Conservation (phyloP, 2,113 vertebrate genomes). For the Micronycteris hirsuta region DNA sequence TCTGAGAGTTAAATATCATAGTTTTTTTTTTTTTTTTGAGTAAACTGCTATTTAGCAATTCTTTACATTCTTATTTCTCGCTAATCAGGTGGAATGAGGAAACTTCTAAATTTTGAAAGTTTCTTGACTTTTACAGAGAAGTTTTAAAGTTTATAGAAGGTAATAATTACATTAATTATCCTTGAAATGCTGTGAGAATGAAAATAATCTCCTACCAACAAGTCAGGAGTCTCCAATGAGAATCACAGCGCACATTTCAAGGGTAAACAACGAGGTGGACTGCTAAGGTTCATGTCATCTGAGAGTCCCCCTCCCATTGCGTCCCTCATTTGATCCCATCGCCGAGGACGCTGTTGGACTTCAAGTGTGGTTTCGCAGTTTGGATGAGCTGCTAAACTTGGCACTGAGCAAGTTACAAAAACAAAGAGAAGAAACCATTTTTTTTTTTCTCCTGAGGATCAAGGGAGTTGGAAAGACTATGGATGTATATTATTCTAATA, state of each 20-base stretch:
- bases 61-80: not conserved
- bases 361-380: slow-evolving; percentile 11
- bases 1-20: not conserved
- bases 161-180: slow-evolving; percentile 39
- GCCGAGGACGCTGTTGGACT: not conserved
- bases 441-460: not conserved
- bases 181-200: not conserved
- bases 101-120: not conserved
- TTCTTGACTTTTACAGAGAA: not conserved
- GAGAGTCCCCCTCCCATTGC: not conserved
- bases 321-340: not conserved
- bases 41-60: not conserved
- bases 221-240: not conserved
- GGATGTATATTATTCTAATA: not conserved
- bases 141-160: slow-evolving; percentile 12
- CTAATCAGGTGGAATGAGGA: not conserved
- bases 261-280: slow-evolving; percentile 17
- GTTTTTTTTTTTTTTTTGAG: not conserved
- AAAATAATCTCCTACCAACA: not conserved
- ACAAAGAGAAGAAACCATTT: not conserved
- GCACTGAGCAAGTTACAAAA: slow-evolving; percentile 27
- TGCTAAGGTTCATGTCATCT: slow-evolving; percentile 33
- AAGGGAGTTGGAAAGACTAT: not conserved
- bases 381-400: slow-evolving; percentile 28
- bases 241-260: not conserved